These are phyloP conservation scores for Mastomys natalensis DNA, from an alignment of 2,113 vertebrate species.

Conservation along the genomic window DNA sequence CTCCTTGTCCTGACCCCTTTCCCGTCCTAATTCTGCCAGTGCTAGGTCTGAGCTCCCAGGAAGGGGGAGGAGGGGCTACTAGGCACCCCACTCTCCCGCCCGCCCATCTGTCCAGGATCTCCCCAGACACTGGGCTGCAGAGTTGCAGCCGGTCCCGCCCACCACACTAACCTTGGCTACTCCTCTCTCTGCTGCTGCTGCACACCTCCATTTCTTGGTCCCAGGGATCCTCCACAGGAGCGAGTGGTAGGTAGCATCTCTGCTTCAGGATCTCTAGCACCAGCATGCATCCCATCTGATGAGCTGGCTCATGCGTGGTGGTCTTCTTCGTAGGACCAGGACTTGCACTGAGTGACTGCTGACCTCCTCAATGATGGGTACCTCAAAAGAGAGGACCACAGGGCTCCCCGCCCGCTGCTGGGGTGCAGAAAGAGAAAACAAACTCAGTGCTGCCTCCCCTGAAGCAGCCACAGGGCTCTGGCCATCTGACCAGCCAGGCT, in stretches of 20 bases:
- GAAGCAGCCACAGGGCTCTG: conserved; percentile 35
- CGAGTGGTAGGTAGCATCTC: conserved; percentile 91
- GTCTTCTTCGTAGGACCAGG: background rate
- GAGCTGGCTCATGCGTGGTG: background rate
- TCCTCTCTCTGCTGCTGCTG: conserved; percentile 82
- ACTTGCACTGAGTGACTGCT: background rate
- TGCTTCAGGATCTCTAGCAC: conserved; percentile 62
- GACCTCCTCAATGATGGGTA: background rate
- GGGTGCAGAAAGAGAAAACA: conserved; percentile 59
- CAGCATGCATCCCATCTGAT: conserved; percentile 56
- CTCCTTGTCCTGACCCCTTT: background rate
- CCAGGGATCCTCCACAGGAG: conserved; percentile 90
- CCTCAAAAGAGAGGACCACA: background rate
- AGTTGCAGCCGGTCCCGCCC: background rate
- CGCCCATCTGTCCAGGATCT: too few species aligned
- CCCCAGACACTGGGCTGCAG: background rate
- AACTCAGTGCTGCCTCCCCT: conserved; percentile 44
- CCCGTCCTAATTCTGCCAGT: background rate
- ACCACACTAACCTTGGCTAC: conserved; percentile 77
- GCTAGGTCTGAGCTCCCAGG: background rate
- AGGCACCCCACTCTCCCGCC: too few species aligned
- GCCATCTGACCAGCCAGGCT: background rate
- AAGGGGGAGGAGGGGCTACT: background rate
- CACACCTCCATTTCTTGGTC: conserved; percentile 94
- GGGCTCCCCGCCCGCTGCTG: background rate